phyloP scores from a whole-genome alignment of 2,113 vertebrate genomes.

The Hypanus sabinus region DNA sequence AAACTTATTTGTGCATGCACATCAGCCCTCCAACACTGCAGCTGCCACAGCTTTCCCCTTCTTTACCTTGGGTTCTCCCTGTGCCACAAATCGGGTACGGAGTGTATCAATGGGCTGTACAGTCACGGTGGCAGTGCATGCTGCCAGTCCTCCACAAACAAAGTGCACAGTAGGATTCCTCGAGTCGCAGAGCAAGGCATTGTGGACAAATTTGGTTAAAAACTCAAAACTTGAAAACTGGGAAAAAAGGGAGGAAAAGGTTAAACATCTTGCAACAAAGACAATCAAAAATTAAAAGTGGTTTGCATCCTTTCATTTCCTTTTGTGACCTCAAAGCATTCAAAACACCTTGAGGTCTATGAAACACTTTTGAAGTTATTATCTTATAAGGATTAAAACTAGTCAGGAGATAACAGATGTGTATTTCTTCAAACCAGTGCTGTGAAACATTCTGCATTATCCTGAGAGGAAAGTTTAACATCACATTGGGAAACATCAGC shows the following conservation, averaged over 20 bases:
- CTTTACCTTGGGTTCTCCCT: conserved; percentile 88
- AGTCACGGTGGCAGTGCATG: conserved; percentile 68
- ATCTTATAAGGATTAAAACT: not conserved
- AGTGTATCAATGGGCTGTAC: conserved; percentile 87
- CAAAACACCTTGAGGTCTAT: not conserved
- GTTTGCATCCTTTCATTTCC: not conserved
- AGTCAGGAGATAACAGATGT: not conserved
- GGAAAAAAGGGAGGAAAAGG: conserved; percentile 34
- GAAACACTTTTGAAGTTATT: not conserved
- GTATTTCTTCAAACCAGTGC: not conserved
- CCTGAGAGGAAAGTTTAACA: not conserved
- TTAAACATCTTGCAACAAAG: not conserved
- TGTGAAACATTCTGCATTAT: not conserved
- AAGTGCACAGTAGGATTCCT: conserved; percentile 70
- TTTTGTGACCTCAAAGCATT: no score
- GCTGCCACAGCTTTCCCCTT: not conserved
- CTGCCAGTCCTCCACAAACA: conserved; percentile 75
- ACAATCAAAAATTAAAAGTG: not conserved
- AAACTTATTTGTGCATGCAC: no score
- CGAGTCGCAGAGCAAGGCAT: conserved; percentile 51
- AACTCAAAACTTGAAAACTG: conserved; percentile 82
- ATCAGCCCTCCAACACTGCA: not conserved
- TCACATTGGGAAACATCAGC: not conserved
- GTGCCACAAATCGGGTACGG: conserved; percentile 87
- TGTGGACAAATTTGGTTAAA: conserved; percentile 71